Evolutionary conservation across 2,888 invertebrate genomes (phyloP), one percentile per base, ranked within the genome.

Genomic region (Alviniconcha strummeri): DNA sequence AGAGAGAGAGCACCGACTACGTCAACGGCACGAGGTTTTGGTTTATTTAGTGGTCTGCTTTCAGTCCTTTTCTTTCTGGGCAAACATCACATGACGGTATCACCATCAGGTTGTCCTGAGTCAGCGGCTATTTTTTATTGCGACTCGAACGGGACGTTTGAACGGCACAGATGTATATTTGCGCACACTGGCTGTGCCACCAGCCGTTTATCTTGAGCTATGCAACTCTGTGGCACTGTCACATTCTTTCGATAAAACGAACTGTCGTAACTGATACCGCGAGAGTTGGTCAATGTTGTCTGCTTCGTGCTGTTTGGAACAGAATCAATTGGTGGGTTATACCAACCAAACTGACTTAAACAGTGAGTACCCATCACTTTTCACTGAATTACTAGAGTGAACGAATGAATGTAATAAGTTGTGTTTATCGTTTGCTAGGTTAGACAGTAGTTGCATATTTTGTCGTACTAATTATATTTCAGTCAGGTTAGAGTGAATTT

Each of bases 51-150:
- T 8, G 9, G 4, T 11, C 9, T 74, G 13, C 4, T 4, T 15
- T 11, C 54, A 52, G 13, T 7, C 19, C 52, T 7, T 36, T 52
- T 74, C 13, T 52, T 11, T 19, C 6, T n/a, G 4, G 13, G 71
- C 11, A 71, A 17, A 74, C 52, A 74, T 15, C 36, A 13, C 6
- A 11, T 36, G 5, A 15, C 13, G 9, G 54, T 13, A 13, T 74
- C 52, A 5, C 13, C 9, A 9, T 9, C 0, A 11, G 17, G 6
- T 74, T 74, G 19, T 19, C 19, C 74, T 52, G 4, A 52, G 74
- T 74, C 54, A 74, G 54, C 5, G 52, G 3, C 74, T 74, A 74
- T 74, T 74, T 74, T 74, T 74, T 74, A 74, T 36, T 36, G 36
- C 36, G 36, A 36, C 36, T 36, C 36, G 36, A 36, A 36, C 36